Evolutionary conservation across 92 coral and sea anemone species (phyloP), one percentile per base, ranked within the genome.

Genomic region (Blastomussa wellsi): DNA sequence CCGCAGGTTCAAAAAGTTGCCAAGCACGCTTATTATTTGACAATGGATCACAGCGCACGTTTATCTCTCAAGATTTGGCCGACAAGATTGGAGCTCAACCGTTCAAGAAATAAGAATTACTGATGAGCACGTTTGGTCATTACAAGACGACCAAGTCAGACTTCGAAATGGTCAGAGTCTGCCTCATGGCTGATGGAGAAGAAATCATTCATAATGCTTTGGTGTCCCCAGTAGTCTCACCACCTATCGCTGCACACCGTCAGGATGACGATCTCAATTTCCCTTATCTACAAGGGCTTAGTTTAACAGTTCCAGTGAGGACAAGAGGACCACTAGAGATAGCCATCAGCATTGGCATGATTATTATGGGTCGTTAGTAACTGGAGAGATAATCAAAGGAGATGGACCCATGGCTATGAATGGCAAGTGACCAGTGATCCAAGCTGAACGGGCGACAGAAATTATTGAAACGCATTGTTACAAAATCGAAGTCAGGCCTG

Each of bases 201-300:
- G 80, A 24, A 76, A 76, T 76, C 42, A 22, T 49, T 42, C 48
- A 59, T 55, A 29, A 59, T 31, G 73, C 83, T 51, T 79, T 79
- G 73, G 52, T 79, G 47, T 79, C 83, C 70, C 73, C 83, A 59
- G 73, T 79, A 22, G 59, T 79, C 52, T 79, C 83, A 53, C 83
- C 83, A 9, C 74, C 84, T 29, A 37, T 79, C 72, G 37, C 28
- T 13, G 44, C 29, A 8, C 81, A 57, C 16, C 67, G 48, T 52
- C 81, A 52, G 36, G 67, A 57, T 77, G 47, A 53, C 29, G 31
- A 35, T 77, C 81, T 77, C 60, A 53, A 77, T 64, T 24, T 44
- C 35, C 80, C 80, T 19, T 37, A 59, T 59, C 24, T 79, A 37
- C 71, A 22, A 79, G 82, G 82, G 37, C 82, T 60, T 39, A 7